phyloP scores from a whole-genome alignment of 2,797 vertebrate genomes.

The Enteromius treurensis region DNA sequence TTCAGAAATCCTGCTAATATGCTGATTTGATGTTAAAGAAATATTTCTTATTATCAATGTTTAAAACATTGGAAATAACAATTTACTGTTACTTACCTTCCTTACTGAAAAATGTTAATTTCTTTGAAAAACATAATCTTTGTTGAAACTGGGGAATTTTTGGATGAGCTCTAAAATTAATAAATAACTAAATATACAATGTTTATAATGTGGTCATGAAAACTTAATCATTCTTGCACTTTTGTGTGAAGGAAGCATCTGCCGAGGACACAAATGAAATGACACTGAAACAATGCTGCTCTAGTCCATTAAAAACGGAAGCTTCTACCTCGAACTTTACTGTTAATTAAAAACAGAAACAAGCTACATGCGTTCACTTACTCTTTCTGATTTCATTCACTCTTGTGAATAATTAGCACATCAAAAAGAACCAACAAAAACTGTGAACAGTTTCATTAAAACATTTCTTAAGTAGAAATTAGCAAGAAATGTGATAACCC shows the following conservation, averaged over 20 bases:
- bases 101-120: not conserved
- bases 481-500: constrained; percentile 26
- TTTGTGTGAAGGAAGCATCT: not conserved
- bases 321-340: constrained; percentile 13
- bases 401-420: constrained; percentile 29
- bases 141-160: not conserved
- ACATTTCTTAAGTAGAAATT: constrained; percentile 30
- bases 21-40: not conserved
- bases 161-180: not conserved
- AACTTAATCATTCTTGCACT: not conserved
- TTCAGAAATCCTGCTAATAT: constrained; percentile 2
- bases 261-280: constrained; percentile 3
- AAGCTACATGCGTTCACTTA: constrained; percentile 15
- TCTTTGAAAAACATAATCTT: not conserved
- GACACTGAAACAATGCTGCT: not conserved
- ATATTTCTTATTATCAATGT: not conserved
- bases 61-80: not conserved
- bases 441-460: constrained; percentile 28
- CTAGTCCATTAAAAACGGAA: constrained; percentile 3
- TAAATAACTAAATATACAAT: too few relatives aligned
- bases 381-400: constrained; percentile 25
- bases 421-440: constrained; percentile 25
- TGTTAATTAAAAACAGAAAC: constrained; percentile 21
- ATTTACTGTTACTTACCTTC: not conserved
- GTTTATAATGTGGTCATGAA: not conserved